These are phyloP conservation scores for Camelus dromedarius DNA, from an alignment of 2,113 vertebrate genomes.

Conservation along the genomic window DNA sequence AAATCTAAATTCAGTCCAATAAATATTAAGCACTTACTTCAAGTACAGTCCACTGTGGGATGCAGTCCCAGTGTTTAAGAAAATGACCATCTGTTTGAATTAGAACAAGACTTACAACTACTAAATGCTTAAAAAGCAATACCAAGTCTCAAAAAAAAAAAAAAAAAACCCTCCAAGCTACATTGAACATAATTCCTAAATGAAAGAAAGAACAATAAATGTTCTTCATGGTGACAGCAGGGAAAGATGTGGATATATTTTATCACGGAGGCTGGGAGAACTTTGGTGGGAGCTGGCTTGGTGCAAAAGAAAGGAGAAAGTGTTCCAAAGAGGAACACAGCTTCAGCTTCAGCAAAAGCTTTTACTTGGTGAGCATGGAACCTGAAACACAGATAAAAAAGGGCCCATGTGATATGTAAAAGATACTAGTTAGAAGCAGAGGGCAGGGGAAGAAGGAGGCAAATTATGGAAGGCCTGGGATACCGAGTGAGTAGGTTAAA, in stretches of 20 bases:
- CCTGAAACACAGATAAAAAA: not conserved
- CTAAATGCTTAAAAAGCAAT: conserved; percentile 31
- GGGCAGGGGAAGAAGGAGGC: not conserved
- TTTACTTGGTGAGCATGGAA: not conserved
- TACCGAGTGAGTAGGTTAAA: not conserved
- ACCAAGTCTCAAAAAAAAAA: not conserved
- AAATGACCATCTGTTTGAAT: not conserved
- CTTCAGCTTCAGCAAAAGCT: not conserved
- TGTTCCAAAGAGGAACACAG: not conserved
- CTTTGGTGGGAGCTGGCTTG: not conserved
- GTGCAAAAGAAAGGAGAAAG: conserved; percentile 55
- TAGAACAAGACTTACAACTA: not conserved
- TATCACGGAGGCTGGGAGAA: not conserved
- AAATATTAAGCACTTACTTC: conserved; percentile 10
- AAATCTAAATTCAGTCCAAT: not conserved
- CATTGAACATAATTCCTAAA: not conserved
- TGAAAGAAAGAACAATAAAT: conserved; percentile 1
- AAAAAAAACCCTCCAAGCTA: not conserved
- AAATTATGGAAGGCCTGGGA: not conserved
- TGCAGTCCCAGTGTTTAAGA: not conserved
- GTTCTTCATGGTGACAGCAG: not conserved
- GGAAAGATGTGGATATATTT: conserved; percentile 41
- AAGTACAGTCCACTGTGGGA: not conserved
- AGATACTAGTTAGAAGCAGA: not conserved
- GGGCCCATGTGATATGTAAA: not conserved